Evolutionary conservation across 1,140 invertebrate species (phyloP).

Genomic region (Protaetia brevitarsis): DNA sequence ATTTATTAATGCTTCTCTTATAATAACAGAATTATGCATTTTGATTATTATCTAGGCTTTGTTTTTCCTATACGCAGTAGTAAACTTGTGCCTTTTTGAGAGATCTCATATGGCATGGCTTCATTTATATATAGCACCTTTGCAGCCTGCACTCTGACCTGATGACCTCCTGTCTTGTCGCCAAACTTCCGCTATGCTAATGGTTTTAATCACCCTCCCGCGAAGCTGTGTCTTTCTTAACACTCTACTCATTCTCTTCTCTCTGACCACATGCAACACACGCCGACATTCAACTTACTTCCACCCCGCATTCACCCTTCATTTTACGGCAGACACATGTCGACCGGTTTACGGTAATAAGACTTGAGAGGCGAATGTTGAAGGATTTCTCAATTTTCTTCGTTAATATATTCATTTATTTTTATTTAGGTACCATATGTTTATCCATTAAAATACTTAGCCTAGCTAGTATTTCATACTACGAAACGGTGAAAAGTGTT

Average conservation of each 20-base stretch:
- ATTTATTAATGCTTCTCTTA: too few species aligned
- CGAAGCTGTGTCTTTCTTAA: not conserved
- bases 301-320: not conserved
- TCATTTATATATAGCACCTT: slow-evolving; percentile 23
- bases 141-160: slow-evolving; percentile 22
- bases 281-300: not conserved
- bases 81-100: not conserved
- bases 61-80: not conserved
- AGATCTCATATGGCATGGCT: too few species aligned
- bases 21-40: too few species aligned
- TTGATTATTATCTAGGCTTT: too few species aligned
- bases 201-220: slow-evolving; percentile 21
- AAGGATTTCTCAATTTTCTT: not conserved
- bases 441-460: not conserved
- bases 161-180: slow-evolving; percentile 23
- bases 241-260: not conserved
- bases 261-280: slow-evolving; percentile 4
- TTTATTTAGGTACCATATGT: not conserved
- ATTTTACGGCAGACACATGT: not conserved
- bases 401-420: not conserved
- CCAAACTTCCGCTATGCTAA: slow-evolving; percentile 25
- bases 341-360: not conserved
- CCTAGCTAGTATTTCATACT: too few species aligned
- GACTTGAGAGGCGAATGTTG: too few species aligned
- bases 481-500: too few species aligned